These are phyloP conservation scores for Otus scops DNA, from an alignment of 2,797 vertebrate genomes.

Conservation along the genomic window DNA sequence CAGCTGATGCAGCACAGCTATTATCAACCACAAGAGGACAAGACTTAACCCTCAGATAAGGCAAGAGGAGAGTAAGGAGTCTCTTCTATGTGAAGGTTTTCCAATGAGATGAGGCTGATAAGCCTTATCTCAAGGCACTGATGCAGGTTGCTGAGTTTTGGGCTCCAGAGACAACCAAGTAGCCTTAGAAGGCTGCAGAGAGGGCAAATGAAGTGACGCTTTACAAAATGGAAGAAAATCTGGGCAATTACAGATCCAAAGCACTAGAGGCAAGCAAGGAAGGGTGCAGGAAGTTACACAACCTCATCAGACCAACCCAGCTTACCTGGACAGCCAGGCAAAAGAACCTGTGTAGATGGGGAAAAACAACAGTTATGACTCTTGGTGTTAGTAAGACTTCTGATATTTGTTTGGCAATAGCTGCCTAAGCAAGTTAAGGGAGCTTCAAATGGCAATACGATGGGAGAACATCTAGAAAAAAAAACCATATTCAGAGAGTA, in stretches of 20 bases:
- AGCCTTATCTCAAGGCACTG: neutral
- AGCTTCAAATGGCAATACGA: neutral
- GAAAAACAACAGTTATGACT: neutral
- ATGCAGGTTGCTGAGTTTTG: neutral
- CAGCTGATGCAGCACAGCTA: neutral
- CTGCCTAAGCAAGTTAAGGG: neutral
- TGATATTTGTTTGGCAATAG: neutral
- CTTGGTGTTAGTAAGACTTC: neutral
- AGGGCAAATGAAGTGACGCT: neutral
- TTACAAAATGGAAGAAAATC: neutral
- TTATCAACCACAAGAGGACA: neutral
- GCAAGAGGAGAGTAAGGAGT: neutral
- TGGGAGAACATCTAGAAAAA: neutral
- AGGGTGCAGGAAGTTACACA: neutral
- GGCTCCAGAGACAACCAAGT: neutral
- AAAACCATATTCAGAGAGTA: neutral
- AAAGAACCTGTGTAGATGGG: neutral
- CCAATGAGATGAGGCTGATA: neutral
- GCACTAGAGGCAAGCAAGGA: neutral
- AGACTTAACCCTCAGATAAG: neutral
- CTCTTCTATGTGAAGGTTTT: neutral
- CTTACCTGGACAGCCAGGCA: neutral
- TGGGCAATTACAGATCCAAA: neutral
- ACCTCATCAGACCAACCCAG: neutral
- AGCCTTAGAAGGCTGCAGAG: neutral